These are phyloP conservation scores for Aphelinus certus DNA, from an alignment of 1,140 invertebrate species.

Conservation along the genomic window DNA sequence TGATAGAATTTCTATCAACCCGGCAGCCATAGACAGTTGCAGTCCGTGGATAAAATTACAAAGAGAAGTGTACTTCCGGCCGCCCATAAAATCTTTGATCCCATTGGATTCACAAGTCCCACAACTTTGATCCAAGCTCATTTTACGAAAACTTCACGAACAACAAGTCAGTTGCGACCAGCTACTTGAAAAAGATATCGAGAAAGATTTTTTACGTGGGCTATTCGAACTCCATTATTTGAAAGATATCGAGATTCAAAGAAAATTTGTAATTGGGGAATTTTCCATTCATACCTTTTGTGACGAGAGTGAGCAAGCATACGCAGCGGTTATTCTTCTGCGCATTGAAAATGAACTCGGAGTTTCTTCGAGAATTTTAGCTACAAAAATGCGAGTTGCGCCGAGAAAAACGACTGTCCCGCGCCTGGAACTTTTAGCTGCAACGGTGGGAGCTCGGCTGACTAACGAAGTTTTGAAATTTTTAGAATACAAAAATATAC, in stretches of 20 bases:
- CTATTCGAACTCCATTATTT: too few relatives aligned
- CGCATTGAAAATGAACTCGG: too few relatives aligned
- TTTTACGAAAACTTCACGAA: constrained; percentile 48
- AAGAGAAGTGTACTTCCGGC: constrained; percentile 44
- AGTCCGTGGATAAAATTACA: constrained; percentile 28
- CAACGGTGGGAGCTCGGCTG: constrained; percentile 48
- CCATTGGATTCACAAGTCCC: constrained; percentile 50
- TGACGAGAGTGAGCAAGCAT: constrained; percentile 39
- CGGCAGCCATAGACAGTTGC: constrained; percentile 17
- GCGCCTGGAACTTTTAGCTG: constrained; percentile 47
- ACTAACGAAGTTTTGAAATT: constrained; percentile 39
- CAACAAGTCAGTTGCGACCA: constrained; percentile 47
- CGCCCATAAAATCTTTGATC: constrained; percentile 51
- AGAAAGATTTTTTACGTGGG: too few relatives aligned
- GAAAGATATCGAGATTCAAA: too few relatives aligned
- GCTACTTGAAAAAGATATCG: constrained; percentile 26
- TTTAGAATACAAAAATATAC: constrained; percentile 53
- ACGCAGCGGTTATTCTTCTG: too few relatives aligned
- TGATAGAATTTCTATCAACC: constrained; percentile 37
- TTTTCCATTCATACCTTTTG: constrained; percentile 5
- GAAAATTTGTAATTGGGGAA: too few relatives aligned
- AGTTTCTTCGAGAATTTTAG: too few relatives aligned
- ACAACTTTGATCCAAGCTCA: constrained; percentile 45
- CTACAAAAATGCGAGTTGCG: too few relatives aligned
- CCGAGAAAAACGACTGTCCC: too few relatives aligned